Base-by-base conservation (phyloP, 2,888 invertebrate species). In the Hybos culiciformis region DNA sequence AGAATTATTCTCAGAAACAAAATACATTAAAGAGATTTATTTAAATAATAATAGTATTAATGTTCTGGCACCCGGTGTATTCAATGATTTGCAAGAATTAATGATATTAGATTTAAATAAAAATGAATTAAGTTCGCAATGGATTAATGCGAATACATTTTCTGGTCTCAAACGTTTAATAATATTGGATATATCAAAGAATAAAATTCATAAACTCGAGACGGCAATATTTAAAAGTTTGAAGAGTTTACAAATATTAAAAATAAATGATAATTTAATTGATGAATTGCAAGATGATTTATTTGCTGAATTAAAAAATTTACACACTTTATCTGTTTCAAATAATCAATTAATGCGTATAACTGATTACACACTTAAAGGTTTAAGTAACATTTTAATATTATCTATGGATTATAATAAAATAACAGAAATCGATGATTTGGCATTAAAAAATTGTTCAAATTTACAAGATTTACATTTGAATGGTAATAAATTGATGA, bases 21-120 rank as follows among this genome's bases (percentile, higher is more conserved):
- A 80, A 51, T 79, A 82, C 51, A 78, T 92, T 54, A 83, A 83
- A 68, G 90, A 91, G 69, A 80, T 92, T 61, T 82, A 87, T 68
- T 70, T 91, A 57, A 83, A 85, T 65, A 91, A 91, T 68, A 92
- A 92, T 71, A 85, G 87, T 42, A 81, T 92, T 55, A 81, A 83
- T 63, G 82, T 83, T 21, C 71, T 92, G 53, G 84, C 88, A 51
- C 84, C 87, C 2, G 84, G 83, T 42, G 71, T 92, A 45, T 85
- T 93, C 59, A 76, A 83, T 34, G 83, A 85, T 60, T 71, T 91
- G 51, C 79, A 80, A 52, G 84, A 83, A 60, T 70, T 92, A 49
- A 70, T 80, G 47, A 78, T 82, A 5, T 69, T 91, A 51, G 88
- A 91, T 68, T 67, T 91, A 61, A 87, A 88, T 42, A 78, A 77